phyloP scores from a whole-genome alignment of 2,113 vertebrate genomes.

The Merops nubicus region DNA sequence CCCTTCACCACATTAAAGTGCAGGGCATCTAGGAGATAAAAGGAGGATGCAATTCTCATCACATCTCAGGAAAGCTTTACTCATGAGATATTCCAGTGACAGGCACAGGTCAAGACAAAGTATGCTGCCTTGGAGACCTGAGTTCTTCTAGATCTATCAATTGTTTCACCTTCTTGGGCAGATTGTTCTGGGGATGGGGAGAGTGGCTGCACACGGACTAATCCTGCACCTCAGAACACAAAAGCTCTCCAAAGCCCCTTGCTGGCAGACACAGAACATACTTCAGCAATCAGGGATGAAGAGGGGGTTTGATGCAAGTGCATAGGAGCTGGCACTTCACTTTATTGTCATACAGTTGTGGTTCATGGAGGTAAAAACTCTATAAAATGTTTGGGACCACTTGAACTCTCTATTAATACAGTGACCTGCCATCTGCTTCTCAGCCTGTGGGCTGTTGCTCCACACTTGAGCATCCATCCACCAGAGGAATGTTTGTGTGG shows the following conservation, averaged over 20 bases:
- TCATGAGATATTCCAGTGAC: neutral
- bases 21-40: neutral
- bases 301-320: neutral
- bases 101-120: neutral
- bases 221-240: neutral
- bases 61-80: neutral
- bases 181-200: neutral
- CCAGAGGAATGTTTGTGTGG: neutral
- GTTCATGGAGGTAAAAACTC: neutral
- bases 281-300: neutral
- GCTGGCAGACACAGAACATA: neutral
- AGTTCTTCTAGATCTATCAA: neutral
- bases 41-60: neutral
- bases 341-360: neutral
- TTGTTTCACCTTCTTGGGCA: neutral
- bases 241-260: neutral
- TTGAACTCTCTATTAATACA: neutral
- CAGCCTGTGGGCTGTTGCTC: neutral
- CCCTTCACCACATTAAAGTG: neutral
- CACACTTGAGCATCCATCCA: neutral
- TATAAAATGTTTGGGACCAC: neutral
- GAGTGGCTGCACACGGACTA: neutral
- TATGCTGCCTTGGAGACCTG: neutral
- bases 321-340: neutral
- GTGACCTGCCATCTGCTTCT: slow-evolving; percentile 4